Conservation (phyloP, 2,797 vertebrate species). For the Sebastes matsubarae region DNA sequence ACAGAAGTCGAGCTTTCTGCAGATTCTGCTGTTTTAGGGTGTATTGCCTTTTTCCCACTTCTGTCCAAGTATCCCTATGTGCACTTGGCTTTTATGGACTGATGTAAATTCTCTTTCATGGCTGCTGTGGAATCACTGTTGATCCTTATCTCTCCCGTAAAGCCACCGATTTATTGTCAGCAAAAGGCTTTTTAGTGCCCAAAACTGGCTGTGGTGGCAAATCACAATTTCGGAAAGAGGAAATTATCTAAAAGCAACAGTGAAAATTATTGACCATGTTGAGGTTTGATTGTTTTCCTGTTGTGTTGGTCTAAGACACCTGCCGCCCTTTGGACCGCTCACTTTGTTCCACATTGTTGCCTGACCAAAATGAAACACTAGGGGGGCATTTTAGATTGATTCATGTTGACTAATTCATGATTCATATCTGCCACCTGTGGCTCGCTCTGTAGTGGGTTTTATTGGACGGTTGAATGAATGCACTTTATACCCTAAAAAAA, state of each 20-base stretch:
- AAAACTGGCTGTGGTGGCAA: slow-evolving; percentile 47
- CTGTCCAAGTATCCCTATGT: slow-evolving; percentile 40
- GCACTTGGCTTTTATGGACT: slow-evolving; percentile 58
- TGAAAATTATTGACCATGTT: slow-evolving; percentile 60
- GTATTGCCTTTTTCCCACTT: slow-evolving; percentile 15
- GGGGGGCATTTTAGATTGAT: slow-evolving; percentile 71
- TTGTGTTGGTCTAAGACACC: slow-evolving; percentile 62
- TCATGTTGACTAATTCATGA: slow-evolving; percentile 74
- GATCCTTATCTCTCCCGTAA: slow-evolving; percentile 59
- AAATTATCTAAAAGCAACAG: slow-evolving; percentile 57
- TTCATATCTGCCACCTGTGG: slow-evolving; percentile 76
- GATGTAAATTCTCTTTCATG: slow-evolving; percentile 67
- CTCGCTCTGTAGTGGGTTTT: slow-evolving; percentile 37
- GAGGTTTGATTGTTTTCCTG: slow-evolving; percentile 68
- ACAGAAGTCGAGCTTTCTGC: slow-evolving; percentile 26
- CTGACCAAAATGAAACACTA: slow-evolving; percentile 57
- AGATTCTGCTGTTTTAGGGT: slow-evolving; percentile 24
- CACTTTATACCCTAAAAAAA: slow-evolving; percentile 11
- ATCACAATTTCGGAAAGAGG: slow-evolving; percentile 52
- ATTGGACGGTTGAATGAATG: slow-evolving; percentile 41
- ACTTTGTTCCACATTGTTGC: slow-evolving; percentile 70
- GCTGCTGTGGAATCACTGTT: slow-evolving; percentile 36
- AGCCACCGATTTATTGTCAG: slow-evolving; percentile 55
- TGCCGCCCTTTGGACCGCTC: slow-evolving; percentile 57
- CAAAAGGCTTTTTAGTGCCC: slow-evolving; percentile 52